Percentiles rank a stretch among this genome's conserved stretches.
These are phyloP conservation scores for Jaculus jaculus DNA, from an alignment of 2,113 vertebrate genomes.

Conservation along the genomic window DNA sequence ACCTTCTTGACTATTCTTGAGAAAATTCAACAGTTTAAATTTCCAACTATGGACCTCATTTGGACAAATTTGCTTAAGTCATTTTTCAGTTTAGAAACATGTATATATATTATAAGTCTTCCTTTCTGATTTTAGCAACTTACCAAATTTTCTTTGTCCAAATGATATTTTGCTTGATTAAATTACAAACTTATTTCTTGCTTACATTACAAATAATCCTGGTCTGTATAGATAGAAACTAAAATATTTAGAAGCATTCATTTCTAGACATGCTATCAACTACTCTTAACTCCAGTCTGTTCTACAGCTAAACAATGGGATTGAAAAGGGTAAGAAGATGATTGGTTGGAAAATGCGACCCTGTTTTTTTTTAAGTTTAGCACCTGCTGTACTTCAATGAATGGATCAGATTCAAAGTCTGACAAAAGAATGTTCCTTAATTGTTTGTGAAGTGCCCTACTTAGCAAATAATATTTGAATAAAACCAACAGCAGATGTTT, in stretches of 20 bases:
- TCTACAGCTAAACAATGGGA: not conserved
- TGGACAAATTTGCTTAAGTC: not conserved
- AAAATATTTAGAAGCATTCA: not conserved
- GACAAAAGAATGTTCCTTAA: not conserved
- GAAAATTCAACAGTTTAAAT: not conserved
- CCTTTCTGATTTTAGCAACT: not conserved
- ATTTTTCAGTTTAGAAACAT: not conserved
- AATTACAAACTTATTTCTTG: not conserved
- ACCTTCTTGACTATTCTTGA: not conserved
- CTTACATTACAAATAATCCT: not conserved
- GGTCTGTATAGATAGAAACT: not conserved
- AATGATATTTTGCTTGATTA: not conserved
- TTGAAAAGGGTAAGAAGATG: not conserved
- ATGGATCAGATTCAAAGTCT: not conserved
- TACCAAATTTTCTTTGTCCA: not conserved
- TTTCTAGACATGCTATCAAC: not conserved
- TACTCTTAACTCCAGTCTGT: not conserved
- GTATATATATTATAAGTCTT: too few relatives aligned
- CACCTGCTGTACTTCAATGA: not conserved
- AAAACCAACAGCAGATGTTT: slow-evolving; percentile 45
- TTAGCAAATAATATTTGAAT: slow-evolving; percentile 56
- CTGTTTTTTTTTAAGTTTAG: not conserved
- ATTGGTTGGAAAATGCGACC: not conserved
- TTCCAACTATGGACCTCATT: not conserved
- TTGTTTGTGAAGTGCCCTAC: slow-evolving; percentile 24